These are phyloP conservation scores for Dendroctonus valens DNA, from an alignment of 1,140 invertebrate genomes.

Conservation along the genomic window DNA sequence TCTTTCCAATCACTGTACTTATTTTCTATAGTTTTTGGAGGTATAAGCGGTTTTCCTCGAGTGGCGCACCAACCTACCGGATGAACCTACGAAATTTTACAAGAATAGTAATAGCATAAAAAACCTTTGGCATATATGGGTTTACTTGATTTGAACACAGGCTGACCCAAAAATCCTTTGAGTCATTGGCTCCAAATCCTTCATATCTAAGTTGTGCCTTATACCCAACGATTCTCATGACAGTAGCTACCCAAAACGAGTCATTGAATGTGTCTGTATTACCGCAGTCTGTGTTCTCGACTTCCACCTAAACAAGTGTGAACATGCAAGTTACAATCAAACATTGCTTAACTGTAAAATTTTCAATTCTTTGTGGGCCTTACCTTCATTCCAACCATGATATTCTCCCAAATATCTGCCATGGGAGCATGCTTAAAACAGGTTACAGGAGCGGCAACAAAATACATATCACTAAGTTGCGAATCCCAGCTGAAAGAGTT, in stretches of 20 bases:
- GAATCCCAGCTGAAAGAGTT: slow-evolving; percentile 82
- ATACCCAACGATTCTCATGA: slow-evolving; percentile 87
- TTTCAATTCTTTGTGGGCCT: background rate
- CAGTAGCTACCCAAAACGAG: slow-evolving; percentile 94
- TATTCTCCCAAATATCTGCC: slow-evolving; percentile 89
- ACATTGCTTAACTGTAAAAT: background rate
- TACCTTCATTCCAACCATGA: slow-evolving; percentile 89
- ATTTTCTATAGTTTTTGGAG: slow-evolving; percentile 84
- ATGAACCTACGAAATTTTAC: slow-evolving; percentile 62
- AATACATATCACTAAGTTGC: slow-evolving; percentile 71
- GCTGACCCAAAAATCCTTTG: slow-evolving; percentile 95
- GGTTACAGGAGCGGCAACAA: slow-evolving; percentile 83
- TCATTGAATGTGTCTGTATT: slow-evolving; percentile 74
- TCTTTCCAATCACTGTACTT: slow-evolving; percentile 96
- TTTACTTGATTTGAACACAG: slow-evolving; percentile 76
- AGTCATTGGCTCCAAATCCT: slow-evolving; percentile 83
- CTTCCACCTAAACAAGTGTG: slow-evolving; percentile 62
- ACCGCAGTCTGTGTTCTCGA: slow-evolving; percentile 87
- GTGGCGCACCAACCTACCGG: slow-evolving; percentile 97
- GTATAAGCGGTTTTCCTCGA: slow-evolving; percentile 89
- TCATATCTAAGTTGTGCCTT: slow-evolving; percentile 92
- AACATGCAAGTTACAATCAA: background rate
- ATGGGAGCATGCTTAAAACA: slow-evolving; percentile 91
- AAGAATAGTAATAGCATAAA: background rate
- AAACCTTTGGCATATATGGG: background rate